Conservation (phyloP, 1,140 invertebrate species). For the Lucilia cuprina region DNA sequence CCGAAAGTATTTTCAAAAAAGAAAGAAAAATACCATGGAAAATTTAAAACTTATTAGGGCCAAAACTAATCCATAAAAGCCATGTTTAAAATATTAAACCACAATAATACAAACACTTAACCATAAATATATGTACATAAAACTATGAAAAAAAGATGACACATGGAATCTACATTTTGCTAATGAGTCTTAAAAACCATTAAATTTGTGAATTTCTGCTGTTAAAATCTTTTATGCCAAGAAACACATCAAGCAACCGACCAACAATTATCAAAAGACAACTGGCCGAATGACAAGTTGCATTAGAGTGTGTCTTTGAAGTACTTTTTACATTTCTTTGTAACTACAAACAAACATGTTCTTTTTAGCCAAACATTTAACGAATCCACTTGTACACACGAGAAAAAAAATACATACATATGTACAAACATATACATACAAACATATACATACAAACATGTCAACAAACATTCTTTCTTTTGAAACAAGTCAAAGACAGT, state of each 20-base stretch:
- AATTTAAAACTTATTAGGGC: neutral
- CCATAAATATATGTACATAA: too few relatives aligned
- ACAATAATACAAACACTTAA: too few relatives aligned
- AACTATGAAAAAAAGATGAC: neutral
- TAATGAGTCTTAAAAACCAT: conserved; percentile 23
- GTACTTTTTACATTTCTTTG: neutral
- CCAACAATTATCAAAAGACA: conserved; percentile 17
- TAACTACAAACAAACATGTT: neutral
- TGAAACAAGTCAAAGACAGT: too few relatives aligned
- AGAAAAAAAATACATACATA: neutral
- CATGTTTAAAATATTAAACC: neutral
- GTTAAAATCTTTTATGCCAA: neutral
- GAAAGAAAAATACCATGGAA: neutral
- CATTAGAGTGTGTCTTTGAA: conserved; percentile 22
- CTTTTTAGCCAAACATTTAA: neutral
- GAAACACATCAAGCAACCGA: neutral
- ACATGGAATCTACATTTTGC: conserved; percentile 18
- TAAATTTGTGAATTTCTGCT: neutral
- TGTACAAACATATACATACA: too few relatives aligned
- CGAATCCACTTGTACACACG: neutral
- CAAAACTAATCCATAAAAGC: neutral
- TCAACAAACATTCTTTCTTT: too few relatives aligned
- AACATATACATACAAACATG: too few relatives aligned
- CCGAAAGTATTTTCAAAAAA: neutral
- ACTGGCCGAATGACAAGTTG: neutral